These are phyloP conservation scores for Monodelphis domestica DNA, from an alignment of 2,797 vertebrate species.

Conservation along the genomic window DNA sequence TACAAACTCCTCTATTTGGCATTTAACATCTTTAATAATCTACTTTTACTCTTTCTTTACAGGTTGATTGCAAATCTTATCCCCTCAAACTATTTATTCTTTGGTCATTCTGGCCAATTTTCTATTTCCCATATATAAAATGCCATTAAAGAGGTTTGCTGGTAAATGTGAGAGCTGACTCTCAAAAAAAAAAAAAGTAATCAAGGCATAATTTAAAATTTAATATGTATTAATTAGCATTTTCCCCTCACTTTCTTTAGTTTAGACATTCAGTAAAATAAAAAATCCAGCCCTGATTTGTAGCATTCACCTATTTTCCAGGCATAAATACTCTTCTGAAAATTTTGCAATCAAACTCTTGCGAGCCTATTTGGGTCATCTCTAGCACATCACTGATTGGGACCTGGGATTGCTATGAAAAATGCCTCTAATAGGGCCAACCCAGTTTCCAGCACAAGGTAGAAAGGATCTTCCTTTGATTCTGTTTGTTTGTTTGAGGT, in stretches of 20 bases:
- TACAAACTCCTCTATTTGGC: neutral
- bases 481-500: slow-evolving; percentile 44
- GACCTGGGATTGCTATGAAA: slow-evolving; percentile 19
- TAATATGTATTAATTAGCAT: neutral
- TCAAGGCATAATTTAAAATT: neutral
- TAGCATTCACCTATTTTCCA: neutral
- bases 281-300: neutral
- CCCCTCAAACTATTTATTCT: neutral
- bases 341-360: neutral
- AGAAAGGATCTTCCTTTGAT: slow-evolving; percentile 36
- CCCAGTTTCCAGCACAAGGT: slow-evolving; percentile 13
- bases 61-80: neutral
- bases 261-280: neutral
- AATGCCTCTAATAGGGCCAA: slow-evolving; percentile 29
- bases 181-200: neutral
- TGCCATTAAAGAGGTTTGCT: neutral
- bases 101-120: neutral
- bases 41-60: neutral
- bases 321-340: neutral
- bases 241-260: neutral
- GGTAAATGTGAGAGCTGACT: neutral
- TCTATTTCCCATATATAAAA: neutral
- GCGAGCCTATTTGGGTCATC: neutral
- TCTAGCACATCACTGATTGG: neutral
- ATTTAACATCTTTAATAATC: neutral